A percentile compares a stretch with the other conserved stretches of the same genome.
These are phyloP conservation scores for Drosophila sechellia DNA, from an alignment of 1,140 invertebrate genomes.

Conservation along the genomic window DNA sequence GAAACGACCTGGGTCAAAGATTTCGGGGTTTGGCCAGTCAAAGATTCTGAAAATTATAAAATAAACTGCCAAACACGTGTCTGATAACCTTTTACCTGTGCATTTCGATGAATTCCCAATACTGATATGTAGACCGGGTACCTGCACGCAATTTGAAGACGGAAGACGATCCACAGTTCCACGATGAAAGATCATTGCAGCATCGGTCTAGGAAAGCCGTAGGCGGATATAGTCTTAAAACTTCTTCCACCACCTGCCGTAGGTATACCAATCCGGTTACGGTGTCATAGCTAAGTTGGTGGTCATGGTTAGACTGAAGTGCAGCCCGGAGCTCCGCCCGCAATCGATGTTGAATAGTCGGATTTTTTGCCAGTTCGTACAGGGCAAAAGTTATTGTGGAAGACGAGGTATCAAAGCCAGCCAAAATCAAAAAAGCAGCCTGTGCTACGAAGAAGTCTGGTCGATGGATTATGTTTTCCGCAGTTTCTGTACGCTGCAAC, in stretches of 20 bases:
- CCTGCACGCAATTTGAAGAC: slow-evolving; percentile 47
- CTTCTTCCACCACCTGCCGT: slow-evolving; percentile 84
- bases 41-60: slow-evolving; percentile 64
- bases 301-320: slow-evolving; percentile 60
- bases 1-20: slow-evolving; percentile 86
- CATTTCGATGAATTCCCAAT: slow-evolving; percentile 68
- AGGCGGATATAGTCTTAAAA: slow-evolving; percentile 86
- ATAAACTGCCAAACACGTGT: slow-evolving; percentile 48
- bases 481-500: slow-evolving; percentile 63
- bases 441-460: slow-evolving; percentile 87
- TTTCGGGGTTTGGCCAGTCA: slow-evolving; percentile 82
- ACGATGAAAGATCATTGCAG: slow-evolving; percentile 84
- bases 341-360: slow-evolving; percentile 83
- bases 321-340: slow-evolving; percentile 80
- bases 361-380: slow-evolving; percentile 85
- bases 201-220: slow-evolving; percentile 86
- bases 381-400: slow-evolving; percentile 73
- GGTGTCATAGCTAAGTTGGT: slow-evolving; percentile 83
- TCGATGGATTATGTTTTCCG: slow-evolving; percentile 44
- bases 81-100: slow-evolving; percentile 54
- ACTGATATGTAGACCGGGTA: slow-evolving; percentile 75
- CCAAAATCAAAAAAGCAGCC: slow-evolving; percentile 87
- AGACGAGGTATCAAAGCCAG: slow-evolving; percentile 86
- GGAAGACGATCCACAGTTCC: slow-evolving; percentile 53
- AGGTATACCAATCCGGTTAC: slow-evolving; percentile 71